These are phyloP conservation scores for Natrix natrix DNA, from an alignment of 2,797 vertebrate species.

Conservation along the genomic window DNA sequence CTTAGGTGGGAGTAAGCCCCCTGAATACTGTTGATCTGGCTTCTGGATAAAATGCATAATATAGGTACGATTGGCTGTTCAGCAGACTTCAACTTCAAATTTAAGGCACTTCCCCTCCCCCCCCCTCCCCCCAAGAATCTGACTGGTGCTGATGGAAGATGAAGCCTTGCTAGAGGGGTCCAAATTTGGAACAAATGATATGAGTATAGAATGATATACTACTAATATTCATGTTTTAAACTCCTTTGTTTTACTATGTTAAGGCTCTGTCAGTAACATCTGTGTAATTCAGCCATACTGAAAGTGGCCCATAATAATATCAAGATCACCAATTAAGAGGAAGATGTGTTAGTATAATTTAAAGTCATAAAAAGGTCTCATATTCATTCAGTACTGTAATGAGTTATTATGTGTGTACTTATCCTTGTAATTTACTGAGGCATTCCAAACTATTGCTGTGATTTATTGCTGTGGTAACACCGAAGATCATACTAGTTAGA, in stretches of 20 bases:
- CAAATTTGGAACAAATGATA: background rate
- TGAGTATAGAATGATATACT: background rate
- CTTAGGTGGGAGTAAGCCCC: background rate
- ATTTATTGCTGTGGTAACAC: background rate
- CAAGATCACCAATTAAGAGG: background rate
- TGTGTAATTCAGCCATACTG: background rate
- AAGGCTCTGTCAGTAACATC: background rate
- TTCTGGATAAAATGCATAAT: conserved; percentile 29
- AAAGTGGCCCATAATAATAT: background rate
- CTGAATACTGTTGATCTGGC: background rate
- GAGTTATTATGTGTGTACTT: background rate
- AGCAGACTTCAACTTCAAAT: background rate
- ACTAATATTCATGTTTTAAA: background rate
- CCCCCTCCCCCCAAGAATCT: background rate
- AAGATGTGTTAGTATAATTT: background rate
- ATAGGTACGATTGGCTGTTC: background rate
- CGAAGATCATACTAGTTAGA: background rate
- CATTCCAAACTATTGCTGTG: background rate
- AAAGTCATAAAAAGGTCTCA: background rate
- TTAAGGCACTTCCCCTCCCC: background rate
- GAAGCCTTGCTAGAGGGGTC: background rate
- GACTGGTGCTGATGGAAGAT: background rate
- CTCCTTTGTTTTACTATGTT: background rate
- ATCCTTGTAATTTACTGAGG: background rate
- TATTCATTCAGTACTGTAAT: background rate